Evolutionary conservation across 2,888 invertebrate species (phyloP), one percentile per base, ranked within the genome.

Genomic region (Fissipunctia ypsillon): DNA sequence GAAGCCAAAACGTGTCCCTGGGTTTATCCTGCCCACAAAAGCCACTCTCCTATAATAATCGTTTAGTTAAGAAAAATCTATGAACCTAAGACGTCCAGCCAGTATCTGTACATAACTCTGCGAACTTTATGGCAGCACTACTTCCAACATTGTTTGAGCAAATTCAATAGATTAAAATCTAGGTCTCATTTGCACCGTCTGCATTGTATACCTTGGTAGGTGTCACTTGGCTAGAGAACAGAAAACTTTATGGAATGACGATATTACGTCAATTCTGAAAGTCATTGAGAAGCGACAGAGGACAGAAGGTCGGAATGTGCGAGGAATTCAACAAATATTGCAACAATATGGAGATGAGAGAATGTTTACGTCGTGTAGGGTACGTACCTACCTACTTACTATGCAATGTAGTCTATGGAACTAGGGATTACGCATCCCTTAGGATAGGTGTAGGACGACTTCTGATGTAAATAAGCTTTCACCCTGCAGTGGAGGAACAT

Each of bases 181-280:
- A n/a, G n/a, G n/a, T n/a, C n/a, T n/a, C n/a, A n/a, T n/a, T n/a
- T n/a, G n/a, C n/a, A n/a, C n/a, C n/a, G 12, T 16, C 28, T 22
- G 7, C 56, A 16, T 45, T 6, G 35, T 35, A 35, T 28, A 28
- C 22, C 9, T 19, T n/a, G 3, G 2, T 65, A 12, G 16, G 1
- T 12, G 48, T 38, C 28, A 43, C 57, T 22, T 48, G 1, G 10
- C 19, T 38, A 57, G 31, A 31, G 12, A 41, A 19, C 38, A 28
- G 25, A 48, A 64, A 69, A 65, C 56, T 65, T 28, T 28, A 25
- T 45, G 50, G 56, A n/a, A 43, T 61, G 77, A 5, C 41, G 56
- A 56, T 50, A 66, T 41, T 56, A 31, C 66, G 25, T 31, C 43
- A 31, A 22, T 48, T 61, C 50, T 72, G 66, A 71, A 76, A 75